Base-by-base conservation (phyloP, 2,797 vertebrate genomes). In the Scleropages formosus region DNA sequence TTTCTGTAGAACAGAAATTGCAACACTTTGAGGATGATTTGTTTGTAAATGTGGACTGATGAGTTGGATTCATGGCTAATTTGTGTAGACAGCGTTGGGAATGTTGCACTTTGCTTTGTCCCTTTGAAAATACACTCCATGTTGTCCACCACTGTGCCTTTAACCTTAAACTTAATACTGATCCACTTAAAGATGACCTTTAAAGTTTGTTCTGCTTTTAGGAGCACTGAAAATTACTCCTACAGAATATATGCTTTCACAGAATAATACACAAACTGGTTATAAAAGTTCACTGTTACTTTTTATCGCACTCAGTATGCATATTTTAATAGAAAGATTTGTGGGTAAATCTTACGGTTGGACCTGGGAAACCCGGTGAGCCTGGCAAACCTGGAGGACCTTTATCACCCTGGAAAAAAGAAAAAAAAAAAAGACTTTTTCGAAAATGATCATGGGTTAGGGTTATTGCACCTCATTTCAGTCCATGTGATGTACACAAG, bases 341-440 rank as follows among this genome's bases (percentile, higher is more conserved):
- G 16, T 0, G 1, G 24, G 2, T 51, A 49, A 75, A 73, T 77
- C 87, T 91, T 93, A 98, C 96, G 92, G 82, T 90, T 81, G 84
- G 79, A 77, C 95, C 96, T 83, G 80, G 87, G 80, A 92, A 85
- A 74, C 96, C 96, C 46, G 84, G 86, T 0, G 79, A 83, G 1
- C 96, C 96, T 24, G 84, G 82, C 76, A 88, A 87, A 83, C 96
- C 96, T 66, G 84, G 59, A 66, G 87, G 86, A 7, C 96, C 96
- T 85, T 80, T 81, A 77, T 95, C 93, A 6, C 96, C 96, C 96
- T 98, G 27, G 8, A 75, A 82, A 78, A 84, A 72, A 86, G 67
- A 83, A 74, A n/a, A 58, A 24, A 77, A 16, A 63, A 75, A 51
- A 56, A 0, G 31, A 11, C 20, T 77, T n/a, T 24, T 56, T 59